Evolutionary conservation across 2,113 vertebrate species (phyloP), one percentile per base, ranked within the genome.

Genomic region (Gasterosteus nipponicus): DNA sequence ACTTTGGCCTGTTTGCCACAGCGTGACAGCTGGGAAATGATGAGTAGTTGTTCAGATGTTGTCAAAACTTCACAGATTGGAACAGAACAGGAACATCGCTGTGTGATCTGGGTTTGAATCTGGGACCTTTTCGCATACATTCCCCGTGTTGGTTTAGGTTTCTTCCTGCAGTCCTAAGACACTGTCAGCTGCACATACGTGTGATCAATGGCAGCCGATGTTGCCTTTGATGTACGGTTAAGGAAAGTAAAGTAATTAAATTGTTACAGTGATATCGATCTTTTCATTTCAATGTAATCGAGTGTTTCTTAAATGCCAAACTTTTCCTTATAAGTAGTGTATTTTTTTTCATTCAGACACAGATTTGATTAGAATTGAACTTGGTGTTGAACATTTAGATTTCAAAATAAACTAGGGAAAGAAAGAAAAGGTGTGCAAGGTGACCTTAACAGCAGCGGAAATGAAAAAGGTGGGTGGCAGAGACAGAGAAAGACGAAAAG

Each of bases 11-110:
- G 51, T 46, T 67, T 69, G 62, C 38, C 2, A 5, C 2, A 41
- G 10, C 42, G 26, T 5, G 64, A 78, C 38, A 74, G 71, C n/a
- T 66, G 65, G 41, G 33, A 78, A 78, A 41, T 15, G 0, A 69
- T 22, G 10, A 75, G 19, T 56, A 12, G 31, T 72, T 82, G 73
- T 69, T 73, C 56, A 69, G 57, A 74, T 57, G 35, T 74, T 56
- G 46, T 41, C 65, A 72, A 72, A 56, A 64, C 47, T 77, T 74
- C 12, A 26, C 22, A 26, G 22, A 26, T 26, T 26, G 22, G 22
- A 26, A 26, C 22, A 26, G 22, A 26, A 26, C 22, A 26, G 22
- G 22, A 26, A 26, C 41, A 65, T 78, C 57, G 57, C 38, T 73
- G 51, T 59, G 60, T 76, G 49, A n/a, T 56, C n/a, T 57, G 66